Evolutionary conservation across 2,888 invertebrate genomes (phyloP).

Genomic region (Pristionchus fissidentatus): DNA sequence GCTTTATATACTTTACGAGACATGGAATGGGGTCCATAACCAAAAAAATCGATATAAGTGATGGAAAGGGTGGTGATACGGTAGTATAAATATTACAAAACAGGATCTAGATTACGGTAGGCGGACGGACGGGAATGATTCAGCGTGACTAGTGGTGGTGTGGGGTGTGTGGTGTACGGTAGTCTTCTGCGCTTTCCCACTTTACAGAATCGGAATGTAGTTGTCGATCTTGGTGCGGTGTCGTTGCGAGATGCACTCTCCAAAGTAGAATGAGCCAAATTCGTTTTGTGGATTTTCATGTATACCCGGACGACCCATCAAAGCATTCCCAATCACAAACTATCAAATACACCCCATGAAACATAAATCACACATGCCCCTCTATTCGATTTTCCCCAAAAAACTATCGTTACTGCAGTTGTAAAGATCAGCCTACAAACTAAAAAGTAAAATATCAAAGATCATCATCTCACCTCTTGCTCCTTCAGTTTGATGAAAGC

Average conservation of each 20-base stretch:
- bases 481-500: slow-evolving; percentile 98
- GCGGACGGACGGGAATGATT: neutral
- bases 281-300: slow-evolving; percentile 76
- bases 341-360: too few species aligned
- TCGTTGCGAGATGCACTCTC: slow-evolving; percentile 98
- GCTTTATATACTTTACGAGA: too few species aligned
- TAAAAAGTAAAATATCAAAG: neutral
- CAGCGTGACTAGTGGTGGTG: neutral
- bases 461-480: slow-evolving; percentile 82
- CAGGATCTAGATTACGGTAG: neutral
- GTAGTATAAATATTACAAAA: too few species aligned
- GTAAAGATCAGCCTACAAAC: neutral
- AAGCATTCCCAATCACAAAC: too few species aligned
- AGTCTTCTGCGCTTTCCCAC: too few species aligned
- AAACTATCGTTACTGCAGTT: too few species aligned
- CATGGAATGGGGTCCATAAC: too few species aligned
- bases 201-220: slow-evolving; percentile 95
- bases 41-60: too few species aligned
- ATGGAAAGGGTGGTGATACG: too few species aligned
- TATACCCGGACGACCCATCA: too few species aligned
- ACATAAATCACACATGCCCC: too few species aligned
- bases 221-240: slow-evolving; percentile 99
- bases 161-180: neutral
- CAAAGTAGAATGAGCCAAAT: slow-evolving; percentile 86
- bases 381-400: too few species aligned